Evolutionary conservation across 2,797 vertebrate species (phyloP).

Genomic region (Lepus townsendii): DNA sequence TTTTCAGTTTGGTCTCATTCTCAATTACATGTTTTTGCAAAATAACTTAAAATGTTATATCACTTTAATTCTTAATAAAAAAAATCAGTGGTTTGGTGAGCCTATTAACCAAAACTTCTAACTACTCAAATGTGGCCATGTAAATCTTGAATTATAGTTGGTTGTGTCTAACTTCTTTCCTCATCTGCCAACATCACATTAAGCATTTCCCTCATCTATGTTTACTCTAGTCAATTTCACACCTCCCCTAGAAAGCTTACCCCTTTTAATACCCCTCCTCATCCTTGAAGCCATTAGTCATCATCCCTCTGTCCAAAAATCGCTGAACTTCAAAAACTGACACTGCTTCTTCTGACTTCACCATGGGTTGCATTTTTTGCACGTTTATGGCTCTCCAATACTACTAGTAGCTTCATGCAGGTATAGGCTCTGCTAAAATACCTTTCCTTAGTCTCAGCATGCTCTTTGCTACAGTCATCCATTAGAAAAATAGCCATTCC

Average conservation of each 20-base stretch:
- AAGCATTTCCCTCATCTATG: background rate
- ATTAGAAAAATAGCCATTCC: background rate
- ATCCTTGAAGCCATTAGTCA: background rate
- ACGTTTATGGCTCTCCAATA: background rate
- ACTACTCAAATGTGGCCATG: background rate
- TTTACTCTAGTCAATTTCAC: background rate
- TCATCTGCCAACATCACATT: background rate
- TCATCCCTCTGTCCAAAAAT: background rate
- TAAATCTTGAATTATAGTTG: background rate
- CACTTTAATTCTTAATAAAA: slow-evolving; percentile 20
- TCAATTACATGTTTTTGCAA: background rate
- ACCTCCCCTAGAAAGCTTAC: background rate
- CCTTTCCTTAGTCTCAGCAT: background rate
- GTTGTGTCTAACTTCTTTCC: background rate
- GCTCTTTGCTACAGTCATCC: background rate
- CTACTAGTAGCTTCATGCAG: background rate
- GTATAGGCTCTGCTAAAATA: background rate
- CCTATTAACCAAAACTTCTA: background rate
- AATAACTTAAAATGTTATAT: background rate
- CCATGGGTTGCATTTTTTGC: background rate
- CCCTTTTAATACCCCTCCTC: background rate
- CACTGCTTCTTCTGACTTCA: background rate
- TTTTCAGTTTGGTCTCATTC: background rate
- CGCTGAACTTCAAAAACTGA: background rate
- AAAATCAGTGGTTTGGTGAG: background rate